These are phyloP conservation scores for Villa cingulata DNA, from an alignment of 2,888 invertebrate genomes.

Conservation along the genomic window DNA sequence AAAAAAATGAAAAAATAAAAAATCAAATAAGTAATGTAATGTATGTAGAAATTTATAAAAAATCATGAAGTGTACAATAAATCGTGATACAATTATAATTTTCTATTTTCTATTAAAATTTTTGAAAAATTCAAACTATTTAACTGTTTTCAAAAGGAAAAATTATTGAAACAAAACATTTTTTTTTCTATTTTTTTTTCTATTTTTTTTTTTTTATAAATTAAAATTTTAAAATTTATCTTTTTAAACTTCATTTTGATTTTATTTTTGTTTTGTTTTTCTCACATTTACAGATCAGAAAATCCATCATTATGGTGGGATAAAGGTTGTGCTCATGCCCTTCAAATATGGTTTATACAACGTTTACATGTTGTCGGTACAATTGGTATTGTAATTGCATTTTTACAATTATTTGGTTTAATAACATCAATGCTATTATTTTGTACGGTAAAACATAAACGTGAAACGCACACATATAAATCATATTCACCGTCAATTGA, in stretches of 20 bases:
- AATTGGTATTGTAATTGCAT: slow-evolving; percentile 59
- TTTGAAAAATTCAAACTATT: too few relatives aligned
- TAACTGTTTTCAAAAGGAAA: too few relatives aligned
- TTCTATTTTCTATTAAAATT: too few relatives aligned
- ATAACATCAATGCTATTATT: slow-evolving; percentile 63
- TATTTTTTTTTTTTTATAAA: too few relatives aligned
- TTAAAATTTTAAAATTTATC: background rate
- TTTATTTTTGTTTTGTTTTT: background rate
- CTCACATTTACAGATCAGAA: slow-evolving; percentile 24
- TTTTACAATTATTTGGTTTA: slow-evolving; percentile 63
- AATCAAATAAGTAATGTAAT: too few relatives aligned
- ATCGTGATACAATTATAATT: too few relatives aligned
- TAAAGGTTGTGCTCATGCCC: slow-evolving; percentile 60
- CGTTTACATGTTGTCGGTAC: slow-evolving; percentile 68
- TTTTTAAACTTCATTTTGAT: too few relatives aligned
- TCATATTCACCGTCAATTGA: slow-evolving; percentile 44
- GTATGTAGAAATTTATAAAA: too few relatives aligned
- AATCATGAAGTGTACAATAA: too few relatives aligned
- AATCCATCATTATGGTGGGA: slow-evolving; percentile 46
- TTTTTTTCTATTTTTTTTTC: too few relatives aligned
- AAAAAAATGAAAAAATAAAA: too few relatives aligned
- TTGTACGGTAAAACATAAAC: slow-evolving; percentile 56
- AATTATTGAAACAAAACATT: too few relatives aligned
- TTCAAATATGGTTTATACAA: slow-evolving; percentile 62
- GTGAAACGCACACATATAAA: slow-evolving; percentile 53